Evolutionary conservation across 92 coral and sea anemone genomes (phyloP), one percentile per base, ranked within the genome.

Genomic region (Paragorgia papillata): DNA sequence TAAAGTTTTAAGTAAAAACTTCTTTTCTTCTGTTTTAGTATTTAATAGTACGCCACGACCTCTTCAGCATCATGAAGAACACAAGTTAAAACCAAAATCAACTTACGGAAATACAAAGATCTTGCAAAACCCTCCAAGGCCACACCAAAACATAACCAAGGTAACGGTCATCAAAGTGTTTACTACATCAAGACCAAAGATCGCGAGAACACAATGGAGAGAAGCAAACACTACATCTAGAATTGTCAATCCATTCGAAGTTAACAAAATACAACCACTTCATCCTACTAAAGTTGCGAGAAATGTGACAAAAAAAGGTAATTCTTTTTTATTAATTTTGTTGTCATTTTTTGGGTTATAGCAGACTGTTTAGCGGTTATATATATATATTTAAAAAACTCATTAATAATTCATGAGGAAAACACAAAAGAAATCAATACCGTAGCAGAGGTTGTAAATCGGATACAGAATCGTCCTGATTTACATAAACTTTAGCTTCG

Each of bases 231-330:
- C 26, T 1, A 55, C 49, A 22, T 5, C 2, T 31, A 32, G 64
- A 20, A 71, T 54, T 32, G 13, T 21, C 1, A 57, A 71, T 29
- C 78, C 78, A 18, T 71, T 71, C 40, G 29, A 69, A 51, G 28
- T 69, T 21, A n/a, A 53, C 28, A 71, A 71, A 55, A 53, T 71
- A 18, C 50, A 30, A 71, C 40, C 78, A 18, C 58, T 71, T 7
- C 75, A 48, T 44, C 40, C 58, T 21, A 33, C 21, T 15, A 15
- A 46, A 46, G n/a, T 46, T 46, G n/a, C 53, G 2, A 46, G n/a
- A 46, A 46, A 46, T 46, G 7, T 46, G 53, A 46, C 53, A 50
- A 30, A 53, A 31, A 30, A 29, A 63, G 63, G 78, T 71, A 53
- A 14, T 31, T 31, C 19, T 1, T 15, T 25, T 40, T 65, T 65